A percentile compares a stretch with the other conserved stretches of the same genome.
phyloP scores from a whole-genome alignment of 1,140 invertebrate species.

The Zaprionus tsacasi region DNA sequence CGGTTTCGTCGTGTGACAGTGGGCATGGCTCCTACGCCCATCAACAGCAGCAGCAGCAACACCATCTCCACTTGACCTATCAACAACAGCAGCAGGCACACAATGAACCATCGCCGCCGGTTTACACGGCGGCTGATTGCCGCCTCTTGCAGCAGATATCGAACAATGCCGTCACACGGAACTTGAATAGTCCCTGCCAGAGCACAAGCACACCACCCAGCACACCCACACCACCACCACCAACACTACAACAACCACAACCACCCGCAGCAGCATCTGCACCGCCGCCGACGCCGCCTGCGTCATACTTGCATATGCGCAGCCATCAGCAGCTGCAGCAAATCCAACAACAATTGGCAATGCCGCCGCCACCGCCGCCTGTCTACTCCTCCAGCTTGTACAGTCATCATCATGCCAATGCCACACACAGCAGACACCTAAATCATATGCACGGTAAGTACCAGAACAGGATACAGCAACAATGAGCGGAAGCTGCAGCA shows the following conservation, averaged over 20 bases:
- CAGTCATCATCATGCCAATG: slow-evolving; percentile 61
- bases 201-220: slow-evolving; percentile 70
- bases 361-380: slow-evolving; percentile 73
- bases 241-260: slow-evolving; percentile 31
- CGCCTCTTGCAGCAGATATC: slow-evolving; percentile 79
- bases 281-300: slow-evolving; percentile 52
- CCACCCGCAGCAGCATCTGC: slow-evolving; percentile 32
- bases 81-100: slow-evolving; percentile 50
- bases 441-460: slow-evolving; percentile 76
- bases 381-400: slow-evolving; percentile 67
- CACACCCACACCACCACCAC: slow-evolving; percentile 67
- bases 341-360: slow-evolving; percentile 67
- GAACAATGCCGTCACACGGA: slow-evolving; percentile 79
- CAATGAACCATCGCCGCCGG: slow-evolving; percentile 66
- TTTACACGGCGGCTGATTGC: slow-evolving; percentile 80
- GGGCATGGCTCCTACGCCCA: slow-evolving; percentile 92
- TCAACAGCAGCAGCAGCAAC: slow-evolving; percentile 80
- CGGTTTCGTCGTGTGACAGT: slow-evolving; percentile 93
- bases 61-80: slow-evolving; percentile 84
- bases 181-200: slow-evolving; percentile 67
- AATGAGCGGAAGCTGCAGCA: slow-evolving; percentile 1
- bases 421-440: slow-evolving; percentile 53
- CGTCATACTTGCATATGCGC: slow-evolving; percentile 66
- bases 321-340: slow-evolving; percentile 53
- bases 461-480: not conserved